phyloP scores from a whole-genome alignment of 92 coral and sea anemone species.

The Muricea muricata region DNA sequence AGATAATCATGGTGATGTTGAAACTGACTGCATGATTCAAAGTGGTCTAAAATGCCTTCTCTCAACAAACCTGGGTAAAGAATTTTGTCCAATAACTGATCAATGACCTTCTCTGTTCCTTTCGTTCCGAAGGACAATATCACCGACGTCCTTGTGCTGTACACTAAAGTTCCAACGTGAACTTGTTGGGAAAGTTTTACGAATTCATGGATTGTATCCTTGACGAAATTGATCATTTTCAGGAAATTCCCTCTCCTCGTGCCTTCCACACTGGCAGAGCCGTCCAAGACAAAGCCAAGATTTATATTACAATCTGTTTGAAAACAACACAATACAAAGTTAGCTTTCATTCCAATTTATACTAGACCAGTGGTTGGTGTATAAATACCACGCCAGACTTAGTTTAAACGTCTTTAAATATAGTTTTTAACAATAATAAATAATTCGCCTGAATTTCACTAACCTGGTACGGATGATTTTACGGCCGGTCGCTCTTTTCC shows the following conservation, averaged over 20 bases:
- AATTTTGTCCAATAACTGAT: constrained; percentile 85
- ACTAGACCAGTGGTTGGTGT: too few relatives aligned
- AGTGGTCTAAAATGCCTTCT: too few relatives aligned
- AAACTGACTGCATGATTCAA: too few relatives aligned
- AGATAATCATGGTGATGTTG: too few relatives aligned
- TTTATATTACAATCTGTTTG: constrained; percentile 78
- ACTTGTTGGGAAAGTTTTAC: constrained; percentile 78
- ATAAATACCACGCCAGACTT: too few relatives aligned
- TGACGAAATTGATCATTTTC: constrained; percentile 82
- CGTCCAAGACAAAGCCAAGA: constrained; percentile 88
- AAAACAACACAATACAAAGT: neutral
- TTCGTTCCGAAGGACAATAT: constrained; percentile 52
- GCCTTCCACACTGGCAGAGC: constrained; percentile 79
- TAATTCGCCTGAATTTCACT: too few relatives aligned
- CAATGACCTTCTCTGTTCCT: constrained; percentile 70
- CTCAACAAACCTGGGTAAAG: constrained; percentile 64
- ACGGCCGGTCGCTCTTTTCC: neutral
- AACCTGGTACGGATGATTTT: constrained; percentile 27
- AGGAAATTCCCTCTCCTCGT: constrained; percentile 59
- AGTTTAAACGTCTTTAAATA: too few relatives aligned
- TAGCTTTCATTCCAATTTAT: too few relatives aligned
- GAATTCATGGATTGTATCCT: constrained; percentile 76
- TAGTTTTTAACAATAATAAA: too few relatives aligned
- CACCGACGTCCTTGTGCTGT: constrained; percentile 82
- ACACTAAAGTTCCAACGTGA: constrained; percentile 88